Conservation (phyloP, 2,888 invertebrate genomes). For the Thymelicus sylvestris region DNA sequence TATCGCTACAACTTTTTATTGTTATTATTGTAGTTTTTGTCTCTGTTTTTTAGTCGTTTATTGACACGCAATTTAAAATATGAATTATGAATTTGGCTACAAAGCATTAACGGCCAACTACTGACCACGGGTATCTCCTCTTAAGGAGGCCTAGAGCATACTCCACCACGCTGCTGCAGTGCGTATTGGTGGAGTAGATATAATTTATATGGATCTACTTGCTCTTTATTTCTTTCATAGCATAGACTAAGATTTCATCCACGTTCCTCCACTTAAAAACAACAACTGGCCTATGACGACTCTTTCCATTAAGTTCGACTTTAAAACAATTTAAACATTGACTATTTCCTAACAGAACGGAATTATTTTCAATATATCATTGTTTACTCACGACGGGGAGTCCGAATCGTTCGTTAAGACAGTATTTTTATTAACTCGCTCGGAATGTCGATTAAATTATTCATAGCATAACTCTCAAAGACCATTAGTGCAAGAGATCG, state of each 20-base stretch:
- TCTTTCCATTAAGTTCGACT: constrained; percentile 20
- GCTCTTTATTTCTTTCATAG: neutral
- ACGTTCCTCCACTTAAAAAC: neutral
- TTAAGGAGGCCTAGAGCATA: too few species aligned
- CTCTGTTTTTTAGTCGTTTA: too few species aligned
- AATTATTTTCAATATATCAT: constrained; percentile 69
- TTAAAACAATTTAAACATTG: constrained; percentile 23
- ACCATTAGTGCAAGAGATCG: constrained; percentile 61
- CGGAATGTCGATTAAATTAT: constrained; percentile 78
- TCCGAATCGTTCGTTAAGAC: constrained; percentile 71
- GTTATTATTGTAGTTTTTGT: too few species aligned
- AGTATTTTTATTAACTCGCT: constrained; percentile 79
- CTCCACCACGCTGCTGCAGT: too few species aligned
- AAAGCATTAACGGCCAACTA: too few species aligned
- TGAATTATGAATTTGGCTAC: too few species aligned
- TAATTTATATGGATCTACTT: too few species aligned
- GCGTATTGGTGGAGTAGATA: too few species aligned
- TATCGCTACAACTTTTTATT: too few species aligned
- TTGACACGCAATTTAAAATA: too few species aligned
- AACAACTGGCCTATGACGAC: constrained; percentile 7
- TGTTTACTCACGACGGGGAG: constrained; percentile 78
- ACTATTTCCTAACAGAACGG: constrained; percentile 18
- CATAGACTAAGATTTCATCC: neutral
- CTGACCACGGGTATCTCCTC: too few species aligned
- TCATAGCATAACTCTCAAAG: constrained; percentile 71